Evolutionary conservation across 2,888 invertebrate genomes (phyloP).

Genomic region (Cerceris rybyensis): DNA sequence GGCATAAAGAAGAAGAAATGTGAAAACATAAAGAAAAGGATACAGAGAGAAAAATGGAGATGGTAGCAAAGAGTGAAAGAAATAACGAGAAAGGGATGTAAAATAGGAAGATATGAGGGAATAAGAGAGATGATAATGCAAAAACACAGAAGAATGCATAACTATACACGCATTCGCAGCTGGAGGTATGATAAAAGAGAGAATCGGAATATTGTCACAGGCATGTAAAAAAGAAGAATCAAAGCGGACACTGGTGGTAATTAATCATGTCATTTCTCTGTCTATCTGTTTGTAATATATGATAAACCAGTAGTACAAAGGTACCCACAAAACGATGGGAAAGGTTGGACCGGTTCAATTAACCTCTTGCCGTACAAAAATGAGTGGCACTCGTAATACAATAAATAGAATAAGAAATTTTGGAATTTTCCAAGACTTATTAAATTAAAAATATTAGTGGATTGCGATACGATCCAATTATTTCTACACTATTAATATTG

Average conservation of each 20-base stretch:
- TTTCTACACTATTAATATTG: no score
- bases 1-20: no score
- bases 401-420: no score
- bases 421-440: no score
- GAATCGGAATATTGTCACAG: not conserved
- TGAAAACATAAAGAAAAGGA: no score
- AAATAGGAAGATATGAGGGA: not conserved
- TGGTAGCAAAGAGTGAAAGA: not conserved
- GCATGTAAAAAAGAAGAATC: slow-evolving; percentile 3
- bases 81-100: not conserved
- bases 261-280: slow-evolving; percentile 9
- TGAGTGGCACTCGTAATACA: no score
- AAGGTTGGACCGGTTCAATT: not conserved
- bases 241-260: slow-evolving; percentile 1
- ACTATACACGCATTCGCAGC: slow-evolving; percentile 16
- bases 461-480: no score
- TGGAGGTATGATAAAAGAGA: not conserved
- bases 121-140: not conserved
- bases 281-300: slow-evolving; percentile 5
- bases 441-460: no score
- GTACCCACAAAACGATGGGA: slow-evolving; percentile 2
- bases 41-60: not conserved
- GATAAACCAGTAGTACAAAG: not conserved
- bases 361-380: no score
- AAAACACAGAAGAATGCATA: slow-evolving; percentile 17